phyloP scores from a whole-genome alignment of 2,888 invertebrate genomes.

The Cybosia mesomella region DNA sequence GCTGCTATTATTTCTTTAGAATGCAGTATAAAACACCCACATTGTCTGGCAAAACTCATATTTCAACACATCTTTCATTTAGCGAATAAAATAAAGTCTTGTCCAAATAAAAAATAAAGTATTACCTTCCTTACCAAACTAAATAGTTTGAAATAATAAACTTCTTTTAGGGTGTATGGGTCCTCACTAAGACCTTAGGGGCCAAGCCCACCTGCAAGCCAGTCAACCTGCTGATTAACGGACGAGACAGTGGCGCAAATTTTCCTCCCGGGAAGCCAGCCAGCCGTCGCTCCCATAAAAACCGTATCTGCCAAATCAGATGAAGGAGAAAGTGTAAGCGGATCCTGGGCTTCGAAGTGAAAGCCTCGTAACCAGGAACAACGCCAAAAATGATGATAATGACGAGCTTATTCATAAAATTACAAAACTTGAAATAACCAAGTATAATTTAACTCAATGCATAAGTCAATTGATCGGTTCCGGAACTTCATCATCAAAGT shows the following conservation, averaged over 20 bases:
- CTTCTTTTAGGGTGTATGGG: neutral
- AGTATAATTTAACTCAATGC: neutral
- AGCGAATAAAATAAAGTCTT: no score
- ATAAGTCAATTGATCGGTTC: conserved; percentile 34
- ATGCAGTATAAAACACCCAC: conserved; percentile 17
- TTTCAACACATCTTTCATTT: neutral
- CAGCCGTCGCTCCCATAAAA: no score
- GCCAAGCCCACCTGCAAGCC: neutral
- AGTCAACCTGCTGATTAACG: neutral
- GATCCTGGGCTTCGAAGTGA: no score
- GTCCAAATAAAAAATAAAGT: no score
- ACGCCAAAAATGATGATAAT: neutral
- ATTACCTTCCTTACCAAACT: no score
- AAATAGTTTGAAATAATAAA: no score
- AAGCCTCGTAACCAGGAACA: neutral
- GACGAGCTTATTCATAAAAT: neutral
- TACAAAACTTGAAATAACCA: neutral
- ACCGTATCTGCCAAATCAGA: no score
- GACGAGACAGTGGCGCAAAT: no score
- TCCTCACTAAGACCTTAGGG: neutral
- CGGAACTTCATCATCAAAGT: conserved; percentile 30
- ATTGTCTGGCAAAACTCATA: conserved; percentile 22
- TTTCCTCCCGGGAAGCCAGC: no score
- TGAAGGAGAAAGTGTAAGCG: no score
- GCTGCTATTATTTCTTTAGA: neutral